Percentiles rank a stretch among this genome's conserved stretches.
These are phyloP conservation scores for Poecilia gillii DNA, from an alignment of 2,797 vertebrate species.

Conservation along the genomic window DNA sequence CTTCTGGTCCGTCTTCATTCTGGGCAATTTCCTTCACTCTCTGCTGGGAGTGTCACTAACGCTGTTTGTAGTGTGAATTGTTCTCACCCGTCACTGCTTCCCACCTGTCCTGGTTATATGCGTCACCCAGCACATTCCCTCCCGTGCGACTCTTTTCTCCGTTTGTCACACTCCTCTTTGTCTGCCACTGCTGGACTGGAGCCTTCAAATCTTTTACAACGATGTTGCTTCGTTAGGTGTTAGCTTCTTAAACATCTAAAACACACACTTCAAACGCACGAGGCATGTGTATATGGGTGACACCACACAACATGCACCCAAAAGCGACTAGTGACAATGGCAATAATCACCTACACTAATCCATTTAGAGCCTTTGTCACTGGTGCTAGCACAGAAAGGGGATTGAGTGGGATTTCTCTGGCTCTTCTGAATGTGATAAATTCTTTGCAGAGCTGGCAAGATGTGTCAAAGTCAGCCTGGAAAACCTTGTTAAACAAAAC, in stretches of 20 bases:
- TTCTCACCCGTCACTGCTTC: slow-evolving; percentile 45
- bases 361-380: slow-evolving; percentile 79
- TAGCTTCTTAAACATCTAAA: slow-evolving; percentile 33
- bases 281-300: slow-evolving; percentile 18
- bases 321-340: slow-evolving; percentile 69
- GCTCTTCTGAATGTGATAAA: slow-evolving; percentile 54
- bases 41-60: slow-evolving; percentile 50
- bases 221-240: slow-evolving; percentile 43
- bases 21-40: slow-evolving; percentile 64
- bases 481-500: slow-evolving; percentile 69
- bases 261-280: slow-evolving; percentile 24
- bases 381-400: slow-evolving; percentile 48
- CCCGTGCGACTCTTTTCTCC: slow-evolving; percentile 8
- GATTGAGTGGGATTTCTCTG: slow-evolving; percentile 60
- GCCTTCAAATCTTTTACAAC: slow-evolving; percentile 46
- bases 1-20: slow-evolving; percentile 66
- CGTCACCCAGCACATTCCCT: slow-evolving; percentile 21
- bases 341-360: slow-evolving; percentile 81
- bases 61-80: slow-evolving; percentile 63
- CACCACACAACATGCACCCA: slow-evolving; percentile 56
- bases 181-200: slow-evolving; percentile 30
- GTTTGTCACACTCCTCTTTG: slow-evolving; percentile 41
- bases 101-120: slow-evolving; percentile 18
- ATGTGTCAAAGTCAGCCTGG: slow-evolving; percentile 61
- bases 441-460: slow-evolving; percentile 41